These are phyloP conservation scores for Solenopsis invicta DNA, from an alignment of 1,140 invertebrate genomes.

Conservation along the genomic window DNA sequence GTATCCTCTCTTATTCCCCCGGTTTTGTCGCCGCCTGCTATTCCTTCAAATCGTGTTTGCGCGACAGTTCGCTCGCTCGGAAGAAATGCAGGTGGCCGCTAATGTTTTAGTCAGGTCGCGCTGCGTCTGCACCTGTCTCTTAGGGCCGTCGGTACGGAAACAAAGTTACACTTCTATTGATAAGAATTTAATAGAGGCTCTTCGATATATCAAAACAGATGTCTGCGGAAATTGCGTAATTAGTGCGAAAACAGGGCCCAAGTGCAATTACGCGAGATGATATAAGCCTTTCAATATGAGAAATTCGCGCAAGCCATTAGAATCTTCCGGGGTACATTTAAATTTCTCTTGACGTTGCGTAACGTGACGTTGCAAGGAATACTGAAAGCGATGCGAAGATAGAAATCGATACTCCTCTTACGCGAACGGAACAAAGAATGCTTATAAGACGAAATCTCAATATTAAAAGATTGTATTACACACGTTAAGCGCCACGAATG, in stretches of 20 bases:
- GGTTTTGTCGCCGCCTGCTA: slow-evolving; percentile 79
- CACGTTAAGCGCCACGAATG: not conserved
- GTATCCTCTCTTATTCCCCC: slow-evolving; percentile 84
- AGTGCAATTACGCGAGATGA: slow-evolving; percentile 12
- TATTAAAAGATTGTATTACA: slow-evolving; percentile 9
- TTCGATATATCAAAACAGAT: slow-evolving; percentile 6
- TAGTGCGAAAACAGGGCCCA: not conserved
- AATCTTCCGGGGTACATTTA: not conserved
- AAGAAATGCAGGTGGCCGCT: slow-evolving; percentile 64
- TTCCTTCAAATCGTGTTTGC: slow-evolving; percentile 28
- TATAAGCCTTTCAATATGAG: not conserved
- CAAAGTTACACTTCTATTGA: slow-evolving; percentile 26
- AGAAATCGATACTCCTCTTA: not conserved
- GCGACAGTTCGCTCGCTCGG: slow-evolving; percentile 39
- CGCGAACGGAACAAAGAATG: not conserved
- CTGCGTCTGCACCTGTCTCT: slow-evolving; percentile 69
- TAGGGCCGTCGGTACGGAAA: not conserved
- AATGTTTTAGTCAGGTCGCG: slow-evolving; percentile 67
- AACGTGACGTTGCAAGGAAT: not conserved
- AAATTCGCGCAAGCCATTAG: not conserved
- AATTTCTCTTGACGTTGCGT: not conserved
- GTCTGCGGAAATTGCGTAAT: slow-evolving; percentile 6
- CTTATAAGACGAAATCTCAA: not conserved
- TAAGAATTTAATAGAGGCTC: slow-evolving; percentile 26
- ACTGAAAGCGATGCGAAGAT: not conserved